phyloP scores from a whole-genome alignment of 1,140 invertebrate species.

The Saccostrea glomerata region DNA sequence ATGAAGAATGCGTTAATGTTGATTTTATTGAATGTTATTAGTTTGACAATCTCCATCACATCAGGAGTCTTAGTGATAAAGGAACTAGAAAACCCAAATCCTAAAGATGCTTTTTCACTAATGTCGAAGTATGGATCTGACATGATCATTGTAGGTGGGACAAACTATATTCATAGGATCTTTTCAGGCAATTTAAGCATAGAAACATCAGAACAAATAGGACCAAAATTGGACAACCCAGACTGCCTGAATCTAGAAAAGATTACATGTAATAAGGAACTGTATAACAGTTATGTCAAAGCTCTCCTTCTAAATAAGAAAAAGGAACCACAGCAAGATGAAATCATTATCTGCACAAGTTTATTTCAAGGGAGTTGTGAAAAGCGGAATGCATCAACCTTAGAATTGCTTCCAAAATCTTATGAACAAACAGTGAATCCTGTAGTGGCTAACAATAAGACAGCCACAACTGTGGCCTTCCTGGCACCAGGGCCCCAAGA shows the following conservation, averaged over 20 bases:
- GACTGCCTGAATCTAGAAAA: conserved; percentile 82
- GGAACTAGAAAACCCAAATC: conserved; percentile 51
- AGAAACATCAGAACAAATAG: conserved; percentile 89
- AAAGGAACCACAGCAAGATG: conserved; percentile 81
- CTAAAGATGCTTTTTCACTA: conserved; percentile 82
- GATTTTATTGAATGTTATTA: background rate
- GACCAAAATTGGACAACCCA: conserved; percentile 92
- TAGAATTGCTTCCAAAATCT: conserved; percentile 84
- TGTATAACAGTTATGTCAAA: conserved; percentile 96
- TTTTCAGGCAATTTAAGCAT: conserved; percentile 87
- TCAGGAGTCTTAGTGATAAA: conserved; percentile 46
- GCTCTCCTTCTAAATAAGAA: conserved; percentile 96
- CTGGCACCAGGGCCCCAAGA: conserved; percentile 93
- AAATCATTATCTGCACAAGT: conserved; percentile 95
- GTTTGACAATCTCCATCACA: background rate
- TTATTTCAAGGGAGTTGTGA: conserved; percentile 93
- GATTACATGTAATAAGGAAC: conserved; percentile 76
- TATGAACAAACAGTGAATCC: conserved; percentile 85
- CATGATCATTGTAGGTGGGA: conserved; percentile 86
- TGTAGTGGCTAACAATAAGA: conserved; percentile 96
- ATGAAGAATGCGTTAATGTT: background rate
- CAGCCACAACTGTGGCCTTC: conserved; percentile 96
- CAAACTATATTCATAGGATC: conserved; percentile 95
- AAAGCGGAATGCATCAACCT: conserved; percentile 92
- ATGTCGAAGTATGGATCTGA: conserved; percentile 95